phyloP scores from a whole-genome alignment of 2,113 vertebrate species.

The Pseudorhombus dupliciocellatus region DNA sequence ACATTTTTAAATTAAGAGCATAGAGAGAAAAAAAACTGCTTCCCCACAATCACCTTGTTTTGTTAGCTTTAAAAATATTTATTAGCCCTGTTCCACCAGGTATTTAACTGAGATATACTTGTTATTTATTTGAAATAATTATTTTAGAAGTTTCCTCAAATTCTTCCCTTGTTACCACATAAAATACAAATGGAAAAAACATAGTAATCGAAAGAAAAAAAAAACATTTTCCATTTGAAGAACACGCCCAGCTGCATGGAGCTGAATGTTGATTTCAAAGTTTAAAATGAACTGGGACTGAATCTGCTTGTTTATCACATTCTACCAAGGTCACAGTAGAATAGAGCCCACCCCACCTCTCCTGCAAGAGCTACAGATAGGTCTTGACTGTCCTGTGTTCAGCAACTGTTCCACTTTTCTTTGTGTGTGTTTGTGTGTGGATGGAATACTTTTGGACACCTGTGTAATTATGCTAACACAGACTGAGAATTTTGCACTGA shows the following conservation, averaged over 20 bases:
- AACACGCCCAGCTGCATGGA: conserved; percentile 33
- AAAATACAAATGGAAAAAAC: neutral
- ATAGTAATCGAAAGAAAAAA: neutral
- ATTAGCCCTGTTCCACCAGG: conserved; percentile 17
- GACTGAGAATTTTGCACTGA: conserved; percentile 69
- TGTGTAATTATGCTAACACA: conserved; percentile 45
- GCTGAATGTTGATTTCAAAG: conserved; percentile 36
- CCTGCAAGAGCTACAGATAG: conserved; percentile 27
- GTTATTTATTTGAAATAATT: conserved; percentile 56
- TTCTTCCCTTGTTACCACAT: neutral
- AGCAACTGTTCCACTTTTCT: conserved; percentile 15
- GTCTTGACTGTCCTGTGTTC: conserved; percentile 13
- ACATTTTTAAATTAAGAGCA: conserved; percentile 18
- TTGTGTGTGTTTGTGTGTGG: neutral
- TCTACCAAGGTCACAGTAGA: conserved; percentile 14
- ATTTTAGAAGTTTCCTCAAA: conserved; percentile 11
- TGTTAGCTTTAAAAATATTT: conserved; percentile 58
- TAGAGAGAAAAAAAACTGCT: neutral
- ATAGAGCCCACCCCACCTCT: conserved; percentile 13
- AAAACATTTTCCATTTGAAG: neutral
- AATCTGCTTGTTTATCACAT: conserved; percentile 20
- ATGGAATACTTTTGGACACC: conserved; percentile 24
- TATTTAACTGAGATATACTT: conserved; percentile 47
- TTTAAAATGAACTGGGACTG: conserved; percentile 23
- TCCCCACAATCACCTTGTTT: conserved; percentile 5